phyloP scores from a whole-genome alignment of 2,113 vertebrate genomes.

The Terrapene triunguis region DNA sequence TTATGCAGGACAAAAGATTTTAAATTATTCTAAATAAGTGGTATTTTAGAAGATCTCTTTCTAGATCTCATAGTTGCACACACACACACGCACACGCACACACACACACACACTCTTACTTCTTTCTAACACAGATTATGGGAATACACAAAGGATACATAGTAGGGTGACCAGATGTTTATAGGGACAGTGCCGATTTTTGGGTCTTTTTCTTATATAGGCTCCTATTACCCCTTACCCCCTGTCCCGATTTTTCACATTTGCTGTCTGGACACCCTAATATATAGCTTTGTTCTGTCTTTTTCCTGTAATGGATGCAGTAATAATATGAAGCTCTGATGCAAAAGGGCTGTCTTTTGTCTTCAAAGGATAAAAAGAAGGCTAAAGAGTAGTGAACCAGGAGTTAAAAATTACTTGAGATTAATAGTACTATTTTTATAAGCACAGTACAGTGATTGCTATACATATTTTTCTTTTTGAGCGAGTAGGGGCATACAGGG shows the following conservation, averaged over 20 bases:
- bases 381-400: not conserved
- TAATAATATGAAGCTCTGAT: not conserved
- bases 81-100: not conserved
- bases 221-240: too few relatives aligned
- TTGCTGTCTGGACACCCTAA: not conserved
- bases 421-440: not conserved
- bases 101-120: conserved; percentile 17
- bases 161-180: too few relatives aligned
- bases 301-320: not conserved
- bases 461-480: not conserved
- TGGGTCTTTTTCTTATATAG: too few relatives aligned
- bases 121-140: not conserved
- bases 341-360: too few relatives aligned
- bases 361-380: not conserved
- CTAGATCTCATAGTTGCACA: conserved; percentile 19
- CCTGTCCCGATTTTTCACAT: too few relatives aligned
- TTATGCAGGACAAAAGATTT: too few relatives aligned
- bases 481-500: not conserved
- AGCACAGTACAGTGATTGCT: not conserved
- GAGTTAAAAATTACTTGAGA: not conserved
- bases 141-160: not conserved
- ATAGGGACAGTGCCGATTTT: too few relatives aligned
- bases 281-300: not conserved
- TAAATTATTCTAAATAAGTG: too few relatives aligned
- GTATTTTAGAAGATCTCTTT: too few relatives aligned